A percentile compares a stretch with the other conserved stretches of the same genome.
phyloP scores from a whole-genome alignment of 2,797 vertebrate species.

The Hippocampus kuda region DNA sequence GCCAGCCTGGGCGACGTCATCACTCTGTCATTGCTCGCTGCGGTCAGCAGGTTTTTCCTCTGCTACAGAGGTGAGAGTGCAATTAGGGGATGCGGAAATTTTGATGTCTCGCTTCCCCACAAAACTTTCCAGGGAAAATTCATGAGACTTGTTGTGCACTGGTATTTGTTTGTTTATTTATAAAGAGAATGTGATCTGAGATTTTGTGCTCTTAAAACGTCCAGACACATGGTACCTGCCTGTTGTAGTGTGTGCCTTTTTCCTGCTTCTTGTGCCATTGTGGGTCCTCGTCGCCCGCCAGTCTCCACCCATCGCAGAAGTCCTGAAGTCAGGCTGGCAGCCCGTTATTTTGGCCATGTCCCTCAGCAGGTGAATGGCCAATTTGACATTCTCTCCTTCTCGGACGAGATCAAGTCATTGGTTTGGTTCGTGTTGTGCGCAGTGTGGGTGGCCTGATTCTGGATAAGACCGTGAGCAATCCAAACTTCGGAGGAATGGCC shows the following conservation, averaged over 20 bases:
- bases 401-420: background rate
- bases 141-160: too few species aligned
- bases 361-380: conserved; percentile 76
- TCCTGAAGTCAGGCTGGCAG: conserved; percentile 86
- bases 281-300: conserved; percentile 78
- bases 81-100: background rate
- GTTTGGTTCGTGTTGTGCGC: conserved; percentile 1
- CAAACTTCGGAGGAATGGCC: conserved; percentile 86
- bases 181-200: too few species aligned
- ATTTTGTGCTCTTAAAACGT: background rate
- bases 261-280: conserved; percentile 77
- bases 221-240: conserved; percentile 78
- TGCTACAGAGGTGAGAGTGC: conserved; percentile 69
- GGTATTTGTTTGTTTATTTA: too few species aligned
- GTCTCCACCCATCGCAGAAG: conserved; percentile 73
- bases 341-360: conserved; percentile 90
- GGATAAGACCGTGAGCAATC: conserved; percentile 82
- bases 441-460: conserved; percentile 92
- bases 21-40: conserved; percentile 82
- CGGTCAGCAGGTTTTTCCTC: conserved; percentile 78
- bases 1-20: conserved; percentile 90
- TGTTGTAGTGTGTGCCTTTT: conserved; percentile 72
- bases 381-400: background rate
- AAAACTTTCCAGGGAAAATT: background rate
- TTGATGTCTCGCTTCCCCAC: background rate